phyloP scores from a whole-genome alignment of 2,113 vertebrate genomes.

The Leucoraja erinaceus region DNA sequence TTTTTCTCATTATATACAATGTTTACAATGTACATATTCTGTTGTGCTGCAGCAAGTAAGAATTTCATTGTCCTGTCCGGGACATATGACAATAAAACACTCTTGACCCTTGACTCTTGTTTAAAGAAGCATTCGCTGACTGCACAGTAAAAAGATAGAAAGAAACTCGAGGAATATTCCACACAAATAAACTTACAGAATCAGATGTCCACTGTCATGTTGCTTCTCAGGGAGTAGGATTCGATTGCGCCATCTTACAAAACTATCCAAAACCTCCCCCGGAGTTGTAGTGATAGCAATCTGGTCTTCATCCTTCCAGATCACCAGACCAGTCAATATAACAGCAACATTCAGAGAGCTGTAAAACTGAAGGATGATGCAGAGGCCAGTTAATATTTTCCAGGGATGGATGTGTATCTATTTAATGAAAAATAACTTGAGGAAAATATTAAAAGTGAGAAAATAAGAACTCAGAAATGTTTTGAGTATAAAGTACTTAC shows the following conservation, averaged over 20 bases:
- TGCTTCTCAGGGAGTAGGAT: constrained; percentile 47
- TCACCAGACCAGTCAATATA: constrained; percentile 65
- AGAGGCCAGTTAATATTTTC: neutral
- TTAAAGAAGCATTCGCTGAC: neutral
- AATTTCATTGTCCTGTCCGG: too few relatives aligned
- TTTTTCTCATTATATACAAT: too few relatives aligned
- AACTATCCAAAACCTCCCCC: constrained; percentile 59
- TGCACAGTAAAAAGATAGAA: neutral
- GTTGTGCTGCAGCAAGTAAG: too few relatives aligned
- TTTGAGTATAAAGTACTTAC: neutral
- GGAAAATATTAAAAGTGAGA: neutral
- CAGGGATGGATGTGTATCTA: neutral
- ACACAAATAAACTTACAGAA: constrained; percentile 61
- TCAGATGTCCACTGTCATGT: constrained; percentile 66
- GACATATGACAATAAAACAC: too few relatives aligned
- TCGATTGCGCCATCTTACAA: constrained; percentile 63
- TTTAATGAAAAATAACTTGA: too few relatives aligned
- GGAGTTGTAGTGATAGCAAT: constrained; percentile 56
- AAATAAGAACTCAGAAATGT: neutral
- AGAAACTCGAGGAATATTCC: neutral
- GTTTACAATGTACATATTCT: too few relatives aligned
- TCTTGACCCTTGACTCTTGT: too few relatives aligned
- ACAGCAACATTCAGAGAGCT: constrained; percentile 69
- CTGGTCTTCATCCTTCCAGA: constrained; percentile 62
- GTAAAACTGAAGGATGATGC: constrained; percentile 60